A percentile compares a stretch with the other conserved stretches of the same genome.
phyloP scores from a whole-genome alignment of 2,113 vertebrate species.

The Furnarius figulus region DNA sequence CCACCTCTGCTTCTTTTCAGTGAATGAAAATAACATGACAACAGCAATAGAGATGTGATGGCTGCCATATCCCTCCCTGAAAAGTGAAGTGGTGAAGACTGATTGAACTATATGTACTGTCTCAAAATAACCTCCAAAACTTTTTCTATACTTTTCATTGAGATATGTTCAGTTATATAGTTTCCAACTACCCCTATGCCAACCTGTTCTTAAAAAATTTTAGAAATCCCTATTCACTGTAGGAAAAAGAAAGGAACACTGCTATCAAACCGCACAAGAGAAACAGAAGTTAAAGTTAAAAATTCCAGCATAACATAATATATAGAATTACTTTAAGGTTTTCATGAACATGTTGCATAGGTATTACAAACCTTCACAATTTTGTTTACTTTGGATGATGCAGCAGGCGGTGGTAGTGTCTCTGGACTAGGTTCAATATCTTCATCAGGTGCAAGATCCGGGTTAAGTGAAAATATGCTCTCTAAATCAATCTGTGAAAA shows the following conservation, averaged over 20 bases:
- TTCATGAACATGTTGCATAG: background rate
- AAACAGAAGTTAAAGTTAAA: background rate
- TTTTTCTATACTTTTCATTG: background rate
- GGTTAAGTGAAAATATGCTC: constrained; percentile 94
- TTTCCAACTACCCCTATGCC: background rate
- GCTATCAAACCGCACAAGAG: background rate
- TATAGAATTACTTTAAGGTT: background rate
- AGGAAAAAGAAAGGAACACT: background rate
- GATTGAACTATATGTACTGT: background rate
- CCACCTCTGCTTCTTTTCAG: background rate
- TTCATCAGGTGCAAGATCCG: constrained; percentile 89
- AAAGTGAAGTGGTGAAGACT: background rate
- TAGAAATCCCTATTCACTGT: background rate
- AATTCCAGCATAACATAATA: background rate
- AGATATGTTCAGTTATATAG: background rate
- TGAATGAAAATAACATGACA: background rate
- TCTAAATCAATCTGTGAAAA: constrained; percentile 91
- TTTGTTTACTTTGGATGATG: constrained; percentile 88
- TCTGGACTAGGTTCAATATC: constrained; percentile 88
- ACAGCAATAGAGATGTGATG: background rate
- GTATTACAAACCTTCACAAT: constrained; percentile 86
- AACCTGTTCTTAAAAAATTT: background rate
- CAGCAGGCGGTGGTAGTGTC: constrained; percentile 82
- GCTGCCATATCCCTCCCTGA: background rate
- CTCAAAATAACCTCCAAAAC: background rate